Evolutionary conservation across 2,888 invertebrate genomes (phyloP).

Genomic region (Euzophera pinguis): DNA sequence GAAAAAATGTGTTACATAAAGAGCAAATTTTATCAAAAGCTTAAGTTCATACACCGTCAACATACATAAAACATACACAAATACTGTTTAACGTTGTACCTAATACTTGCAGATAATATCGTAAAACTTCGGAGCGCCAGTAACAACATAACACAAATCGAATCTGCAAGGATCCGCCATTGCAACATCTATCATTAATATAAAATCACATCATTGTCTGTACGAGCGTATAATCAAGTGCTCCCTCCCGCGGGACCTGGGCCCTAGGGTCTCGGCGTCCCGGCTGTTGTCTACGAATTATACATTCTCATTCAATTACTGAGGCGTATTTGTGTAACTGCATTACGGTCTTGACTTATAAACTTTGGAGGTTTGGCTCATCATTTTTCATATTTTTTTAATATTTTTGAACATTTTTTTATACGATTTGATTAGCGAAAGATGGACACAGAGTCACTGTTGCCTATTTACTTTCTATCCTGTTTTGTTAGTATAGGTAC

Average conservation of each 20-base stretch:
- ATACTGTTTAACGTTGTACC: too few relatives aligned
- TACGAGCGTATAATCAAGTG: slow-evolving; percentile 22
- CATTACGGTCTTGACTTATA: slow-evolving; percentile 2
- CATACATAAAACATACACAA: too few relatives aligned
- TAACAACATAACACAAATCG: not conserved
- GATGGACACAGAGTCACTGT: too few relatives aligned
- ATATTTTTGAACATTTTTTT: too few relatives aligned
- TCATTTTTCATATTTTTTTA: not conserved
- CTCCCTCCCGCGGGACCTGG: slow-evolving; percentile 11
- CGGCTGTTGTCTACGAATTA: slow-evolving; percentile 3
- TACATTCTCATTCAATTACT: slow-evolving; percentile 11
- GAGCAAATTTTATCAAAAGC: too few relatives aligned
- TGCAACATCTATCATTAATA: not conserved
- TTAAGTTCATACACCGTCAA: too few relatives aligned
- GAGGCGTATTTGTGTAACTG: not conserved
- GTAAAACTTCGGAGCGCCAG: not conserved
- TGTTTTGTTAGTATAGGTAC: too few relatives aligned
- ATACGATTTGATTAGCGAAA: too few relatives aligned
- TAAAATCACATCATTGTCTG: not conserved
- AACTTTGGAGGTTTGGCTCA: not conserved
- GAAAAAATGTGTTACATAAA: too few relatives aligned
- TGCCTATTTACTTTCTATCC: too few relatives aligned
- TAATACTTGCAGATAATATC: too few relatives aligned
- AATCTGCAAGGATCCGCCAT: not conserved
- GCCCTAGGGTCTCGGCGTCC: slow-evolving; percentile 1